phyloP scores from a whole-genome alignment of 2,797 vertebrate species.

The Lithobates sylvaticus region DNA sequence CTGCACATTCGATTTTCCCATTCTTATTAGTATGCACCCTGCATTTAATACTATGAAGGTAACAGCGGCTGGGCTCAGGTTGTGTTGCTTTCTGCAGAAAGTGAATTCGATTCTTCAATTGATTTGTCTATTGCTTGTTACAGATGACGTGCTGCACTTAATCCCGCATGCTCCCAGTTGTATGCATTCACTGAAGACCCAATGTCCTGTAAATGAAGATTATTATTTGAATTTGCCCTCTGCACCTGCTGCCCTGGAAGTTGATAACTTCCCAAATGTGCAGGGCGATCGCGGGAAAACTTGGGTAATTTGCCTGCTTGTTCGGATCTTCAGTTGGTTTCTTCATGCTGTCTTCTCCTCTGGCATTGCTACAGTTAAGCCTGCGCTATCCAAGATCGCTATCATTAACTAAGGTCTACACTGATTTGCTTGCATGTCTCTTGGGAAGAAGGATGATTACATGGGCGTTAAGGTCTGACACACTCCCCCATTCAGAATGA shows the following conservation, averaged over 20 bases:
- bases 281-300: too few relatives aligned
- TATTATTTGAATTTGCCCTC: not conserved
- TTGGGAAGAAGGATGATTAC: conserved; percentile 58
- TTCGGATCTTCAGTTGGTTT: not conserved
- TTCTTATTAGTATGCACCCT: not conserved
- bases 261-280: too few relatives aligned
- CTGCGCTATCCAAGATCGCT: conserved; percentile 41
- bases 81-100: not conserved
- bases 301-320: too few relatives aligned
- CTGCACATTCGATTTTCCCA: not conserved
- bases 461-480: conserved; percentile 59
- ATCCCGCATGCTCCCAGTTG: too few relatives aligned
- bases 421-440: conserved; percentile 56
- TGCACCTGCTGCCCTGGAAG: not conserved
- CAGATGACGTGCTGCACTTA: too few relatives aligned
- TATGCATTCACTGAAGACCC: not conserved
- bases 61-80: not conserved
- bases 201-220: not conserved
- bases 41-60: not conserved
- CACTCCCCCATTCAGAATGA: conserved; percentile 50
- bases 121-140: too few relatives aligned
- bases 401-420: conserved; percentile 61
- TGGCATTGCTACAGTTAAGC: conserved; percentile 14
- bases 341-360: not conserved
- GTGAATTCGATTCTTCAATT: not conserved